Conservation (phyloP, 2,113 vertebrate genomes). For the Syngnathus floridae region DNA sequence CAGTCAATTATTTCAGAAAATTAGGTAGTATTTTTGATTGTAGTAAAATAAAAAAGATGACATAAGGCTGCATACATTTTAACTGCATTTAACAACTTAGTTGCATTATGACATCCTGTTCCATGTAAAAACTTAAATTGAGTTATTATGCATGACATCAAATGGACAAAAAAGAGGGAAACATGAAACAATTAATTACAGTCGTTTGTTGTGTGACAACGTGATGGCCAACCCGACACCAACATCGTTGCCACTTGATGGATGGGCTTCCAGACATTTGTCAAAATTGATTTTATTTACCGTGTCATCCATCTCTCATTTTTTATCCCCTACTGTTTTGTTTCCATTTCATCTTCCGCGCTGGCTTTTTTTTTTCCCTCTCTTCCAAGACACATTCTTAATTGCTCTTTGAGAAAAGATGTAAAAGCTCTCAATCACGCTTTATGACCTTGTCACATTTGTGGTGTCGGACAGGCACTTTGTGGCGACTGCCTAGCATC, state of each 20-base stretch:
- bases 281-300: constrained; percentile 72
- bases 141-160: not conserved
- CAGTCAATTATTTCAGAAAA: not conserved
- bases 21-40: not conserved
- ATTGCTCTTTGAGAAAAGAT: constrained; percentile 67
- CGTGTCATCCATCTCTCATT: constrained; percentile 33
- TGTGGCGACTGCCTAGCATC: constrained; percentile 4
- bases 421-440: constrained; percentile 56
- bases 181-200: constrained; percentile 61
- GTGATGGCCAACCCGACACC: constrained; percentile 58
- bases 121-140: not conserved
- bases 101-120: not conserved
- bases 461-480: constrained; percentile 53
- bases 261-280: constrained; percentile 66
- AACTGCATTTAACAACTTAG: not conserved
- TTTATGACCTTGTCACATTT: constrained; percentile 63
- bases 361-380: constrained; percentile 23
- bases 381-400: constrained; percentile 60
- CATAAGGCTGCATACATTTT: not conserved
- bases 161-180: not conserved
- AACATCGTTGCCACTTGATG: constrained; percentile 68
- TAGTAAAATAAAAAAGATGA: not conserved
- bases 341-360: constrained; percentile 15
- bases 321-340: constrained; percentile 26
- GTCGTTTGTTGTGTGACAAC: constrained; percentile 55